Conservation (phyloP, 1,140 invertebrate genomes). For the Euura lappo region DNA sequence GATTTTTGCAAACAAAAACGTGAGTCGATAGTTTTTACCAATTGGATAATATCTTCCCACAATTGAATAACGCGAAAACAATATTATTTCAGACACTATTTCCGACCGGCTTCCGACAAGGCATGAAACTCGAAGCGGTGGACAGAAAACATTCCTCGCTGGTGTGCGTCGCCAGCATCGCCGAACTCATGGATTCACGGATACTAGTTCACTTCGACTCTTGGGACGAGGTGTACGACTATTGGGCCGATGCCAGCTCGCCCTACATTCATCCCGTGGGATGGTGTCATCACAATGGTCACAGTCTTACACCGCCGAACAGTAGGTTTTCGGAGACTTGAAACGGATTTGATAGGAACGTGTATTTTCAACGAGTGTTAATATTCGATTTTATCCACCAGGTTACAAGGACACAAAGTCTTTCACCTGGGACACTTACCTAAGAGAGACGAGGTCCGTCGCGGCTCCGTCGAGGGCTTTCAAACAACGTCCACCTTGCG, state of each 20-base stretch:
- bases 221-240: conserved; percentile 94
- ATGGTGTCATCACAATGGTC: conserved; percentile 86
- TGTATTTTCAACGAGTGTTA: conserved; percentile 2
- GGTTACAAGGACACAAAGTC: conserved; percentile 73
- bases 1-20: conserved; percentile 74
- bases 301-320: conserved; percentile 85
- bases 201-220: conserved; percentile 94
- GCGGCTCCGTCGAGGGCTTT: conserved; percentile 86
- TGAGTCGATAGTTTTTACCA: conserved; percentile 45
- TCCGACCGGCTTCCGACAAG: conserved; percentile 80
- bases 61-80: too few relatives aligned
- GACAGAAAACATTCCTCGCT: conserved; percentile 87
- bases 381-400: conserved; percentile 43
- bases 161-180: conserved; percentile 88
- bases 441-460: conserved; percentile 75
- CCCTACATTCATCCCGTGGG: conserved; percentile 94
- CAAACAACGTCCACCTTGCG: conserved; percentile 75
- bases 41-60: background rate
- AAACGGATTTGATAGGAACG: background rate
- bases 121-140: conserved; percentile 95
- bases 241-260: conserved; percentile 88
- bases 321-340: conserved; percentile 61
- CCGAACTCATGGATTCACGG: conserved; percentile 82
- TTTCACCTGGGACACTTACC: conserved; percentile 88
- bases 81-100: conserved; percentile 65